Conservation (phyloP, 2,888 invertebrate genomes). For the Pollenia griseotomentosa region DNA sequence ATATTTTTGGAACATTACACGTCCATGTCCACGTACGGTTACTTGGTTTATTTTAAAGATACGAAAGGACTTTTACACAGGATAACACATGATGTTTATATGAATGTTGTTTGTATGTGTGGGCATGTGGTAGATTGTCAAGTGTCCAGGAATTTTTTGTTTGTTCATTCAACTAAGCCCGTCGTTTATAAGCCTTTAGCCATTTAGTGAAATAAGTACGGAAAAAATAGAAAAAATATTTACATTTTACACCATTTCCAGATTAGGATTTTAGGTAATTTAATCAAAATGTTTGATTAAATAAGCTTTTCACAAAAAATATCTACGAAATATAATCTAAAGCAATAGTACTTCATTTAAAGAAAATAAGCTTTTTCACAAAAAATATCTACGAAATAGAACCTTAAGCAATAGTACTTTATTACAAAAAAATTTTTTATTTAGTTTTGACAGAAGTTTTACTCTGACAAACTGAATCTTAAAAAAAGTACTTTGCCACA, state of each 20-base stretch:
- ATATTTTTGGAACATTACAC: conserved; percentile 66
- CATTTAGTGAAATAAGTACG: conserved; percentile 60
- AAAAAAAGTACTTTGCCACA: too few relatives aligned
- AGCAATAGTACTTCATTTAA: too few relatives aligned
- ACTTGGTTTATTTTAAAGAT: conserved; percentile 19
- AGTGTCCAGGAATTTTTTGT: conserved; percentile 24
- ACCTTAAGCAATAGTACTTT: too few relatives aligned
- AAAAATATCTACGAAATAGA: too few relatives aligned
- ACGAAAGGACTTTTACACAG: conserved; percentile 41
- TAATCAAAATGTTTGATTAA: too few relatives aligned
- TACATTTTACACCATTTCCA: conserved; percentile 82
- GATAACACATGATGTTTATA: conserved; percentile 61
- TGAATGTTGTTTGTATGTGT: neutral
- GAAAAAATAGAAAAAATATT: conserved; percentile 77
- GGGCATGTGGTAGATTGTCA: conserved; percentile 23
- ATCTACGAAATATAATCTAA: too few relatives aligned
- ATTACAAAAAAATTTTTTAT: too few relatives aligned
- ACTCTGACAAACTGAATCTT: too few relatives aligned
- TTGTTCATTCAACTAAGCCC: conserved; percentile 50
- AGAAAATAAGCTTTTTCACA: too few relatives aligned
- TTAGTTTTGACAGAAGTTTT: too few relatives aligned
- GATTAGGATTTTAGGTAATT: neutral
- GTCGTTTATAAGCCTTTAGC: conserved; percentile 70
- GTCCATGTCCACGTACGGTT: conserved; percentile 7
- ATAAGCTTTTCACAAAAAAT: too few relatives aligned